phyloP scores from a whole-genome alignment of 2,888 invertebrate genomes.

The Atrina japonica region DNA sequence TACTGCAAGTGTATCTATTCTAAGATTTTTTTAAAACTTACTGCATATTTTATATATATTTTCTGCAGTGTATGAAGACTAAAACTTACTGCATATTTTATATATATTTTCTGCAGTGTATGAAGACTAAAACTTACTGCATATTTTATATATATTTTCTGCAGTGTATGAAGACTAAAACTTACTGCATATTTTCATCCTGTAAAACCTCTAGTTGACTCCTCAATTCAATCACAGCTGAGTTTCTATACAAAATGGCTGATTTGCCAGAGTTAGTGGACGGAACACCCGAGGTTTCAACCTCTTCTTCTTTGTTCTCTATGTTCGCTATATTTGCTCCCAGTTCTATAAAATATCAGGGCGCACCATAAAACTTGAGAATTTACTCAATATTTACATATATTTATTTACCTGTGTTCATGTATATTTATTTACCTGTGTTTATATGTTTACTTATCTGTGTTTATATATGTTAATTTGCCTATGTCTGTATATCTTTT shows the following conservation, averaged over 20 bases:
- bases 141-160: conserved; percentile 65
- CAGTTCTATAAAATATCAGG: conserved; percentile 84
- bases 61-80: too few relatives aligned
- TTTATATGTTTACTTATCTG: too few relatives aligned
- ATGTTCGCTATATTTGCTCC: conserved; percentile 90
- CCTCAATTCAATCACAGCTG: conserved; percentile 58
- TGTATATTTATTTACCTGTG: too few relatives aligned
- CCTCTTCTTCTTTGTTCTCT: conserved; percentile 82
- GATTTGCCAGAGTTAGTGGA: conserved; percentile 79
- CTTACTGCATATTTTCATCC: conserved; percentile 81
- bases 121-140: conserved; percentile 75
- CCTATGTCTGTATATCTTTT: too few relatives aligned
- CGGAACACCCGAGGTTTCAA: conserved; percentile 85
- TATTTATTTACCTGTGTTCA: too few relatives aligned
- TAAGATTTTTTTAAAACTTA: too few relatives aligned
- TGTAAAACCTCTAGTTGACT: conserved; percentile 66
- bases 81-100: too few relatives aligned
- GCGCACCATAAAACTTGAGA: background rate
- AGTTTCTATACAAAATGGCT: conserved; percentile 46
- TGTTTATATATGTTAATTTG: too few relatives aligned
- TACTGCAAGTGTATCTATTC: conserved; percentile 63
- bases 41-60: too few relatives aligned
- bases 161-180: conserved; percentile 68
- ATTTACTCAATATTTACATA: background rate
- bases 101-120: too few relatives aligned